These are phyloP conservation scores for Tupiocoris notatus DNA, from an alignment of 2,888 invertebrate species.

Conservation along the genomic window DNA sequence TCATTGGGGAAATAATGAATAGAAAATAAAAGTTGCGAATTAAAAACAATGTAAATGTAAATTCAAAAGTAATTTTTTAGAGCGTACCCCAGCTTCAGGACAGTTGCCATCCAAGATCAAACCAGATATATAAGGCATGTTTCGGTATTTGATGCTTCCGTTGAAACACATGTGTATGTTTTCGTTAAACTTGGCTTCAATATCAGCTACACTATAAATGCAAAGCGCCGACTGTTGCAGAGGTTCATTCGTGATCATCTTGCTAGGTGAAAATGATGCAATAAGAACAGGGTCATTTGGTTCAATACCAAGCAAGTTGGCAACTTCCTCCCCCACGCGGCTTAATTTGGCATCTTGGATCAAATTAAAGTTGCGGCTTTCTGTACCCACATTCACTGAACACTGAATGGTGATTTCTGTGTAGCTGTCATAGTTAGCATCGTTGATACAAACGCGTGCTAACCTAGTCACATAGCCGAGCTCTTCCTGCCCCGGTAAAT, in stretches of 20 bases:
- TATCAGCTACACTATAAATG: conserved; percentile 84
- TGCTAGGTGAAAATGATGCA: conserved; percentile 85
- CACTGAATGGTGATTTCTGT: conserved; percentile 94
- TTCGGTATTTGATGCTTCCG: conserved; percentile 87
- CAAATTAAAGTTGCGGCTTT: conserved; percentile 74
- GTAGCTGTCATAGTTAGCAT: conserved; percentile 93
- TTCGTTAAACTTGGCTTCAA: conserved; percentile 90
- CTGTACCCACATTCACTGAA: conserved; percentile 63
- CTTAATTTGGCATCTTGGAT: conserved; percentile 90
- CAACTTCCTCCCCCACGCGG: conserved; percentile 77
- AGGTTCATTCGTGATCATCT: conserved; percentile 81
- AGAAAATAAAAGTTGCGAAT: not conserved
- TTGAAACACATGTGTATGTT: conserved; percentile 98
- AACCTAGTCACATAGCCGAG: conserved; percentile 85
- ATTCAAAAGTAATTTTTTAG: no score
- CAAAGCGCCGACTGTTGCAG: conserved; percentile 85
- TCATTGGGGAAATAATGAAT: not conserved
- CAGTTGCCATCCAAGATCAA: conserved; percentile 89
- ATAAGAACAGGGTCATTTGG: conserved; percentile 79
- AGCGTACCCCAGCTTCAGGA: conserved; percentile 73
- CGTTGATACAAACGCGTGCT: conserved; percentile 90
- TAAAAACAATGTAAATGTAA: no score
- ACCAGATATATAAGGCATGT: conserved; percentile 87
- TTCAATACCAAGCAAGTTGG: conserved; percentile 77
- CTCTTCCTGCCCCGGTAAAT: conserved; percentile 83